Base-by-base conservation (phyloP, 2,797 vertebrate genomes). In the Macropus fuliginosus region DNA sequence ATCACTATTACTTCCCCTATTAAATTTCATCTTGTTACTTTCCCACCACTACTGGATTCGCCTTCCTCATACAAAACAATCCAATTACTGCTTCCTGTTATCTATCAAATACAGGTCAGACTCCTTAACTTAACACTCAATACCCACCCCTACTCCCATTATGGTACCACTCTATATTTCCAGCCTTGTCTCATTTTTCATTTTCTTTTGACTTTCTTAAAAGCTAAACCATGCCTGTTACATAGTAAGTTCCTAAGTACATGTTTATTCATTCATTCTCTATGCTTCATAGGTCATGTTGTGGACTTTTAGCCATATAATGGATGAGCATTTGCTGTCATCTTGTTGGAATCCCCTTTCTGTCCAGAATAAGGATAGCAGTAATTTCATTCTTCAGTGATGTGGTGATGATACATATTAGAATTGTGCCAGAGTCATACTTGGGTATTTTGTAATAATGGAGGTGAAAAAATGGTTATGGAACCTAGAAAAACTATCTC, bases 1-100 rank as follows among this genome's bases (percentile, higher is more conserved):
- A 87, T 87, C 74, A 87, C 40, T 87, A 87, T 50, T 87, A 50
- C 74, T 87, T 87, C 74, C 74, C 74, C 74, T 87, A 87, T 87
- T 87, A 87, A 87, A 87, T 87, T 87, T 87, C 74, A 46, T 87
- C 74, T 46, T 24, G 40, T 46, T 87, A 87, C 74, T 87, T 46
- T 87, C 74, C 74, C 74, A 87, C 66, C 24, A 50, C 40, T 87
- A 50, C 74, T 87, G 21, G 13, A 50, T 46, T 87, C 3, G 9
- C 74, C 74, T 87, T 87, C 74, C 74, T 87, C 14, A 27, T 87
- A 16, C 40, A 87, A 87, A 50, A 50, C 74, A 87, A 87, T 87
- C 40, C 40, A 87, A 50, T 87, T 46, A 87, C 27, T 21, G 74
- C 74, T 87, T 87, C 74, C 74, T 87, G 74, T 87, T 87, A 87